Evolutionary conservation across 1,140 invertebrate genomes (phyloP), one percentile per base, ranked within the genome.

Genomic region (Schlechtendalia chinensis): DNA sequence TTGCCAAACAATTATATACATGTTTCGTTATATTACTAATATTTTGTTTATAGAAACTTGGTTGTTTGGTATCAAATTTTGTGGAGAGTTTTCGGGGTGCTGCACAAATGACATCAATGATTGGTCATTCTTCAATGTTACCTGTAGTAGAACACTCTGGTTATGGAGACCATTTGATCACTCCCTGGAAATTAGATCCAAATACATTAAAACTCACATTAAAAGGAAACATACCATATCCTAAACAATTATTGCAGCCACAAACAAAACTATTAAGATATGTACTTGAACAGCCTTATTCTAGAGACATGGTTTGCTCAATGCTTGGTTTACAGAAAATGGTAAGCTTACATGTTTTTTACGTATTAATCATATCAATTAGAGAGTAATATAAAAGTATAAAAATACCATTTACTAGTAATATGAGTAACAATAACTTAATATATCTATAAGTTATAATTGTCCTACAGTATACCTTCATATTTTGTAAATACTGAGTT

Each of bases 31-130:
- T 53, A 19, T 80, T 59, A 22, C 22, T 79, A 8, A 27, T 69
- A n/a, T 82, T 77, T 54, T 27, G 8, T 61, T 32, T 81, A 14
- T 16, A 94, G 93, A 93, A 93, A 89, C 86, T 98, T 22, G 92
- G 94, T 47, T 90, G 91, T 84, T 86, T 98, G 6, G 88, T 98
- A 81, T 93, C 94, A 24, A 91, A 90, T 85, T 97, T 97, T 88
- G 91, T 98, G 16, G 93, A 96, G 84, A 95, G 94, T 87, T 98
- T 98, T 85, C 89, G 94, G 81, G 90, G 92, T 24, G 93, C 93
- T 74, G 95, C 96, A 0, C 96, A 98, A 88, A 98, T 98, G 93
- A 94, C 98, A 0, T 93, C 96, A 1, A 94, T 98, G 59, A 92
- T 96, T 83, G 95, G 95, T 0, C 92, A 96, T 83, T 91, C 93